Percentiles rank a stretch among this genome's conserved stretches.
These are phyloP conservation scores for Rhopalosiphum maidis DNA, from an alignment of 1,140 invertebrate genomes.

Conservation along the genomic window DNA sequence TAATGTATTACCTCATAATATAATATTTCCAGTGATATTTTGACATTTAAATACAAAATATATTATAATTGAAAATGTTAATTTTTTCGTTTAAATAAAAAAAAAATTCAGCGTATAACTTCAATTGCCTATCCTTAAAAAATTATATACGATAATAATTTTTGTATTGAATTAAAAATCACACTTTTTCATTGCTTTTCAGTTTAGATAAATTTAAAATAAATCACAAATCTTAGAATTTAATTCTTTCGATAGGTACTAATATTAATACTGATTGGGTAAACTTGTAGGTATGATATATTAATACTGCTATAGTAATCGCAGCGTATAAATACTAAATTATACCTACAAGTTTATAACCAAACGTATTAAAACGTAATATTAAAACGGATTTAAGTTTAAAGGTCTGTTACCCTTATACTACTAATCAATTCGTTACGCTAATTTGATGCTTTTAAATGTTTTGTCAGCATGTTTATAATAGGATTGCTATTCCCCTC, in stretches of 20 bases:
- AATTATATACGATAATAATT: not conserved
- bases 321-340: not conserved
- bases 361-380: slow-evolving; percentile 12
- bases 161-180: not conserved
- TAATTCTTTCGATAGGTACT: not conserved
- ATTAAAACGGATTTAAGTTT: slow-evolving; percentile 32
- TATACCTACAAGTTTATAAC: not conserved
- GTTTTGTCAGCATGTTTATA: slow-evolving; percentile 53
- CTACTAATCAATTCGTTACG: slow-evolving; percentile 33
- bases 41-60: not conserved
- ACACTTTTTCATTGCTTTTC: not conserved
- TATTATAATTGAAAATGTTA: not conserved
- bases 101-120: not conserved
- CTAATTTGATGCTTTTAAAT: slow-evolving; percentile 46
- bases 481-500: slow-evolving; percentile 19
- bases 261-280: not conserved
- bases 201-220: not conserved
- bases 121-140: not conserved
- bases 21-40: not conserved
- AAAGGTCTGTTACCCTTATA: slow-evolving; percentile 31
- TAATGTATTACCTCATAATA: not conserved
- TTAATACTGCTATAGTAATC: not conserved
- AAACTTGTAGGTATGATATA: not conserved
- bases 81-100: not conserved
- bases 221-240: not conserved